Evolutionary conservation across 2,888 invertebrate genomes (phyloP), one percentile per base, ranked within the genome.

Genomic region (Phalera bucephala): DNA sequence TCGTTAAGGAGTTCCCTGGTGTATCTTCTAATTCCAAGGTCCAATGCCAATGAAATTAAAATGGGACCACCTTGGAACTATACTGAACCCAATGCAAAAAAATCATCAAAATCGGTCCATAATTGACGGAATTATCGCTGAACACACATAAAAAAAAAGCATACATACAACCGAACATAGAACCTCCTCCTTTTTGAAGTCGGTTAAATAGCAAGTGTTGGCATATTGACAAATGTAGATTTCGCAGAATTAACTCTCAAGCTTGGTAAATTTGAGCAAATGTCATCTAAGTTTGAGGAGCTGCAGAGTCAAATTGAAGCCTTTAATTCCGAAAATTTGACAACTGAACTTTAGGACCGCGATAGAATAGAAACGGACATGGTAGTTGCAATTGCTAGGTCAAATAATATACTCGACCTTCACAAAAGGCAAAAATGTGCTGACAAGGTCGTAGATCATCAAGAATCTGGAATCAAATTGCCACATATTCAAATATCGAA

Each of bases 401-500:
- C 19, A 5, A 19, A 6, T n/a, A 19, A 1, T 3, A 19, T 19
- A 3, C 1, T 19, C 8, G 19, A 2, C 19, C 3, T 1, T 1
- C 2, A 19, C 8, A 19, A 8, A 1, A 3, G 7, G 5, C 7
- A 5, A 19, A 19, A 2, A n/a, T n/a, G n/a, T 2, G 19, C 19
- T 11, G 3, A 11, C 11, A 1, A 23, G 13, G 22, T 29, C 17
- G 14, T n/a, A n/a, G n/a, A 31, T 13, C n/a, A 8, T 13, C 0
- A 26, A 11, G 2, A 1, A 2, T 1, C 33, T 10, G 36, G 36
- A 2, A 34, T 46, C 10, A 31, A 32, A 29, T 32, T 48, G 17
- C 40, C 40, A 2, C 10, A 14, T 9, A 38, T 50, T 7, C 20
- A 47, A 26, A 45, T 58, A 6, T 29, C 44, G n/a, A 51, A 40